A percentile compares a stretch with the other conserved stretches of the same genome.
phyloP scores from a whole-genome alignment of 1,140 invertebrate species.

The Trichomalopsis sarcophagae region DNA sequence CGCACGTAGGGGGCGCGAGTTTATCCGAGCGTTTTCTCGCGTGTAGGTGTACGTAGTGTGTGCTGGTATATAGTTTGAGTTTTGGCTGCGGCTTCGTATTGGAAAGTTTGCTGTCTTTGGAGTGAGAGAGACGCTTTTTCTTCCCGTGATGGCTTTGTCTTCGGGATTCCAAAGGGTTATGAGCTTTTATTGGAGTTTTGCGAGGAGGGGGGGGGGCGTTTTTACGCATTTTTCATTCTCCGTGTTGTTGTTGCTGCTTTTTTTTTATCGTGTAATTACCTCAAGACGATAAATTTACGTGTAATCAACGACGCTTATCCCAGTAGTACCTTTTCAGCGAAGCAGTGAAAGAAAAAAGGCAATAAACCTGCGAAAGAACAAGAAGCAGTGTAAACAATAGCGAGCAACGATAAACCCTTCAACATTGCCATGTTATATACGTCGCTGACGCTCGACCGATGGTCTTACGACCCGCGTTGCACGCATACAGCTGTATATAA shows the following conservation, averaged over 20 bases:
- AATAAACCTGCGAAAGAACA: no score
- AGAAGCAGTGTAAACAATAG: no score
- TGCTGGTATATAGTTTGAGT: no score
- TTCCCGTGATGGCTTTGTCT: background rate
- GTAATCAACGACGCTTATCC: no score
- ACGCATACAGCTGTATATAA: background rate
- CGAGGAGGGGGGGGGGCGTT: background rate
- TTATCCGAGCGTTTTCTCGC: background rate
- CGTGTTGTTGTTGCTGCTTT: no score
- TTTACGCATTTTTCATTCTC: background rate
- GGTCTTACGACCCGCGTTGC: background rate
- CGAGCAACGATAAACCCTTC: no score
- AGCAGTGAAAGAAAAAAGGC: no score
- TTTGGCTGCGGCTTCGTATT: background rate
- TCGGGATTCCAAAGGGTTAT: background rate
- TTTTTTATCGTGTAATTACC: no score
- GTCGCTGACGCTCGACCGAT: background rate
- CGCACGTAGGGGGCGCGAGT: conserved; percentile 11
- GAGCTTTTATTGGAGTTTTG: background rate
- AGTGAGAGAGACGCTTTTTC: background rate
- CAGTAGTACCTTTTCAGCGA: no score
- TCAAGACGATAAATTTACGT: no score
- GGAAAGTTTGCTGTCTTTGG: background rate
- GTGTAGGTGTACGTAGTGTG: background rate
- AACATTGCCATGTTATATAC: background rate